These are phyloP conservation scores for Malacoctenus gilli DNA, from an alignment of 2,797 vertebrate genomes.

Conservation along the genomic window DNA sequence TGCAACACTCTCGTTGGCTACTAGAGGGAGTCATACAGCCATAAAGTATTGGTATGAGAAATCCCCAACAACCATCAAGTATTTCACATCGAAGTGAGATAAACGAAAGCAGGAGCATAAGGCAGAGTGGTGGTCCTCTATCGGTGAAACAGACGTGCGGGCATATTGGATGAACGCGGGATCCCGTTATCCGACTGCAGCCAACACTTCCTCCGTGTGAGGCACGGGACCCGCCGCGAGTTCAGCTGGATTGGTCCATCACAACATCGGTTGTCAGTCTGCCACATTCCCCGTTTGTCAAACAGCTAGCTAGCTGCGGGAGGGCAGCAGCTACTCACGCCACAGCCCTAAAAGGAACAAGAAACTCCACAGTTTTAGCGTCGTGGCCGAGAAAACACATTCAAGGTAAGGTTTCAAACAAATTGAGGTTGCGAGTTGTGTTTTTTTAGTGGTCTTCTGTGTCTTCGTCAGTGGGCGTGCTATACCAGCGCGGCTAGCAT, in stretches of 20 bases:
- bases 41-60: constrained; percentile 2
- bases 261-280: constrained; percentile 39
- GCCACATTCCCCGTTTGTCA: constrained; percentile 5
- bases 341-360: constrained; percentile 7
- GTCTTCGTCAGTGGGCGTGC: too few relatives aligned
- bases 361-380: not conserved
- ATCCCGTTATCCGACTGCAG: not conserved
- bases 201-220: constrained; percentile 17
- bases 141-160: too few relatives aligned
- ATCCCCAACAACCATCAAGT: constrained; percentile 16
- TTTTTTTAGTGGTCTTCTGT: not conserved
- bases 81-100: constrained; percentile 28
- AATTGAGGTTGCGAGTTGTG: not conserved
- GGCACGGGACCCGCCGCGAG: constrained; percentile 36
- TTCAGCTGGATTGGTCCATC: constrained; percentile 60
- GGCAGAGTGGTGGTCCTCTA: too few relatives aligned
- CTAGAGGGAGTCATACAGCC: constrained; percentile 22
- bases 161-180: too few relatives aligned
- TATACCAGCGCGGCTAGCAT: constrained; percentile 28
- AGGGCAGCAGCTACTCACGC: constrained; percentile 17
- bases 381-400: not conserved
- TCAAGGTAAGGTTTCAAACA: constrained; percentile 44
- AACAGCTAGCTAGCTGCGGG: constrained; percentile 52
- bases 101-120: not conserved
- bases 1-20: not conserved